phyloP scores from a whole-genome alignment of 2,888 invertebrate species.

The Elmis aenea region DNA sequence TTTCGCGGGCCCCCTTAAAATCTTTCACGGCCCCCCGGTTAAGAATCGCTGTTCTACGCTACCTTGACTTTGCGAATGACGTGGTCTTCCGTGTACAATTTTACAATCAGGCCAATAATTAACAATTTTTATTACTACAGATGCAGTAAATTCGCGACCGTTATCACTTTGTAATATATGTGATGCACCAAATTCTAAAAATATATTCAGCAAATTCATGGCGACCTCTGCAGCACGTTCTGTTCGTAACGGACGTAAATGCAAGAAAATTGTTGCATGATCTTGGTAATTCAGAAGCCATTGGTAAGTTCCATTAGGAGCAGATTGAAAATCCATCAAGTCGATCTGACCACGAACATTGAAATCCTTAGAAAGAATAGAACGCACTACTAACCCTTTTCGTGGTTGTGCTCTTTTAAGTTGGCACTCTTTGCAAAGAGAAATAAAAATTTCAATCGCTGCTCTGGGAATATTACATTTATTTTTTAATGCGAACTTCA shows the following conservation, averaged over 20 bases:
- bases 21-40: too few species aligned
- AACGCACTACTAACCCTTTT: constrained; percentile 1
- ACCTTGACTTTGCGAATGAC: too few species aligned
- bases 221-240: constrained; percentile 3
- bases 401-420: constrained; percentile 2
- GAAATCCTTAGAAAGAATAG: constrained; percentile 3
- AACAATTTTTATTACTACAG: too few species aligned
- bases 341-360: constrained; percentile 3
- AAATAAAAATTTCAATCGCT: background rate
- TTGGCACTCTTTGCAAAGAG: too few species aligned
- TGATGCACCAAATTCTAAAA: too few species aligned
- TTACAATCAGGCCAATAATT: too few species aligned
- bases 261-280: background rate
- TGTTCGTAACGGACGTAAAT: constrained; percentile 1
- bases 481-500: constrained; percentile 1
- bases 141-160: too few species aligned
- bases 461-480: constrained; percentile 1
- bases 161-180: too few species aligned
- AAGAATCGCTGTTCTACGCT: too few species aligned
- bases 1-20: too few species aligned
- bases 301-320: constrained; percentile 1
- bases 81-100: too few species aligned
- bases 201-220: too few species aligned
- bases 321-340: constrained; percentile 1
- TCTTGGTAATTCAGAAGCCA: constrained; percentile 3